Base-by-base conservation (phyloP, 2,113 vertebrate species). In the Bos indicus region DNA sequence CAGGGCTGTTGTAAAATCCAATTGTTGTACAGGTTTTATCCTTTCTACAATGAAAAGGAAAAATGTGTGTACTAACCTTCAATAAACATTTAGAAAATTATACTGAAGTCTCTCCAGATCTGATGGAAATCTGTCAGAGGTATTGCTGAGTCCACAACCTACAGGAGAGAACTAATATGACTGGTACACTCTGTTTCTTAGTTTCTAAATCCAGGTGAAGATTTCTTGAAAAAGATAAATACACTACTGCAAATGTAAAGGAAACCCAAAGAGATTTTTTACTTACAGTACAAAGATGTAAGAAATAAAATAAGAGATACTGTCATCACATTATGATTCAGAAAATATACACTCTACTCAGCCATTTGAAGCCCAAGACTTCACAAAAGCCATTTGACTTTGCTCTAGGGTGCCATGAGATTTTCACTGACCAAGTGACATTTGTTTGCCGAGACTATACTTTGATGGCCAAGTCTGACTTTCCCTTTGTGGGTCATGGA, bases 1-100 rank as follows among this genome's bases (percentile, higher is more conserved):
- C 94, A 71, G 74, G 57, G n/a, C 87, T 96, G 80, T 88, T 97
- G 95, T 98, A 97, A 98, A 98, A 91, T 54, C 89, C 95, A 90
- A 89, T 96, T 78, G 93, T 96, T 80, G 81, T 94, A 88, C 84
- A 92, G 97, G 93, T 96, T 97, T 98, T 98, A 97, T 97, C 83
- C 77, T 94, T 97, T 88, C 89, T 51, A 95, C 92, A 97, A 89
- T 97, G 97, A 97, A 97, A 98, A 97, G 87, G 64, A 56, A 97
- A 98, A 96, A 88, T 90, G 40, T 94, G 74, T 92, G 87, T 95
- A 88, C 93, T 95, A 97, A 97, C 97, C 97, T 97, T 98, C 95
- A 97, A 97, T 98, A 98, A 98, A 97, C 97, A 97, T 95, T 98
- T 96, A 95, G 93, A 96, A 97, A 96, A 98, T 97, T 93, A 95